Conservation (phyloP, 1,140 invertebrate genomes). For the Drosophila kohkoa region DNA sequence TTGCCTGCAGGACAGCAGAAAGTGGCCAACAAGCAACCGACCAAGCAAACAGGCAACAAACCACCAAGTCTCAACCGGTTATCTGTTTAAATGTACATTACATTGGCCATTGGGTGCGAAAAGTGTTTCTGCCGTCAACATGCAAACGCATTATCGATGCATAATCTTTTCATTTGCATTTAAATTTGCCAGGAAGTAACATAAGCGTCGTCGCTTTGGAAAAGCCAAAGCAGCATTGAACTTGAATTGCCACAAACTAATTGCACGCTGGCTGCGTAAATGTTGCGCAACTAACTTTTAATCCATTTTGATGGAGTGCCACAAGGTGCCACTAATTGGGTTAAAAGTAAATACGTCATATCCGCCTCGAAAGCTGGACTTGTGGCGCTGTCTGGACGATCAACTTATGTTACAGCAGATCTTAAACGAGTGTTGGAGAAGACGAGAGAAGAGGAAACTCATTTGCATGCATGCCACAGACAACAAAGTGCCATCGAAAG, state of each 20-base stretch:
- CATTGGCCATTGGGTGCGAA: conserved; percentile 20
- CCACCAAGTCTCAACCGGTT: conserved; percentile 9
- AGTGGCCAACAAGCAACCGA: conserved; percentile 16
- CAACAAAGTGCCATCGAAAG: conserved; percentile 39
- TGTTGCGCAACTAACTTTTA: conserved; percentile 64
- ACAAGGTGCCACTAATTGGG: conserved; percentile 54
- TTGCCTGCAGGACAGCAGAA: conserved; percentile 53
- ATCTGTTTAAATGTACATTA: neutral
- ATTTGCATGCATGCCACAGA: conserved; percentile 28
- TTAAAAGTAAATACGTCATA: conserved; percentile 64
- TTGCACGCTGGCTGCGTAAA: conserved; percentile 37
- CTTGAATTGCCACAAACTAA: conserved; percentile 26
- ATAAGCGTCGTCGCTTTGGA: conserved; percentile 20
- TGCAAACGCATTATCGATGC: conserved; percentile 54
- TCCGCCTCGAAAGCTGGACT: conserved; percentile 21
- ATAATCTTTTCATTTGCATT: conserved; percentile 59
- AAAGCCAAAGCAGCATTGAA: conserved; percentile 70
- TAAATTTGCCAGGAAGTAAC: conserved; percentile 59
- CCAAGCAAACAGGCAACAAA: neutral
- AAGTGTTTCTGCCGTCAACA: conserved; percentile 12
- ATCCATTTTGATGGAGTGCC: neutral
- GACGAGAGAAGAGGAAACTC: neutral
- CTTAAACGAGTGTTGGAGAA: neutral
- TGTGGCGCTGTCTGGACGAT: neutral
- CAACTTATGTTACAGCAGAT: neutral